These are phyloP conservation scores for Centruroides sculpturatus DNA, from an alignment of 1,140 invertebrate genomes.

Conservation along the genomic window DNA sequence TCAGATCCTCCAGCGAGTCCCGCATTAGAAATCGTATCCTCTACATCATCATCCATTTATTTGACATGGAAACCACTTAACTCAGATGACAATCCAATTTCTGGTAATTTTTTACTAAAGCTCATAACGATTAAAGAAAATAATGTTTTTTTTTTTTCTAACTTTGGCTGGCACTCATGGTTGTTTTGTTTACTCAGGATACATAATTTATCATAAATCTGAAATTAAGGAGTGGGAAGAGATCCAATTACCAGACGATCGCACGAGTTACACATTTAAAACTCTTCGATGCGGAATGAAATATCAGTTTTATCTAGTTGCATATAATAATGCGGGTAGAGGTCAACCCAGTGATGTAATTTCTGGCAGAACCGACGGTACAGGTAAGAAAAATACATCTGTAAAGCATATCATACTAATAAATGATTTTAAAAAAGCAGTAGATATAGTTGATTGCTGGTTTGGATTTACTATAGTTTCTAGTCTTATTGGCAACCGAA, in stretches of 20 bases:
- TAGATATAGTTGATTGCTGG: no score
- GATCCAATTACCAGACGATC: constrained; percentile 12
- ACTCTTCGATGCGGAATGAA: constrained; percentile 66
- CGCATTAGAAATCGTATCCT: constrained; percentile 3
- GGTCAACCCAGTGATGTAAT: constrained; percentile 69
- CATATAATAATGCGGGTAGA: constrained; percentile 80
- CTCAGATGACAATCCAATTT: constrained; percentile 13
- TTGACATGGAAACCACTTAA: constrained; percentile 11
- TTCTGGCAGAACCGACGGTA: constrained; percentile 83
- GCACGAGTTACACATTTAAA: constrained; percentile 29
- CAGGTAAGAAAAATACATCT: constrained; percentile 51
- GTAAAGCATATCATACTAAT: not conserved
- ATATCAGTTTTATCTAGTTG: constrained; percentile 89
- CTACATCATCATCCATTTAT: constrained; percentile 16
- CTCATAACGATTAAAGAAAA: no score
- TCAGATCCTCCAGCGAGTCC: constrained; percentile 15
- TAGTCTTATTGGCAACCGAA: no score
- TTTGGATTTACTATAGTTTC: no score
- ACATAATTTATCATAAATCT: constrained; percentile 26
- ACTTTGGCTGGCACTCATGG: no score
- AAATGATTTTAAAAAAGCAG: no score
- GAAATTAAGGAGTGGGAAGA: constrained; percentile 28
- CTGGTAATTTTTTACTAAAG: constrained; percentile 21
- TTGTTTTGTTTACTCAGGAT: constrained; percentile 19
- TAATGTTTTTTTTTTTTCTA: no score